Evolutionary conservation across 2,888 invertebrate species (phyloP).

Genomic region (Caenorhabditis zanzibari): DNA sequence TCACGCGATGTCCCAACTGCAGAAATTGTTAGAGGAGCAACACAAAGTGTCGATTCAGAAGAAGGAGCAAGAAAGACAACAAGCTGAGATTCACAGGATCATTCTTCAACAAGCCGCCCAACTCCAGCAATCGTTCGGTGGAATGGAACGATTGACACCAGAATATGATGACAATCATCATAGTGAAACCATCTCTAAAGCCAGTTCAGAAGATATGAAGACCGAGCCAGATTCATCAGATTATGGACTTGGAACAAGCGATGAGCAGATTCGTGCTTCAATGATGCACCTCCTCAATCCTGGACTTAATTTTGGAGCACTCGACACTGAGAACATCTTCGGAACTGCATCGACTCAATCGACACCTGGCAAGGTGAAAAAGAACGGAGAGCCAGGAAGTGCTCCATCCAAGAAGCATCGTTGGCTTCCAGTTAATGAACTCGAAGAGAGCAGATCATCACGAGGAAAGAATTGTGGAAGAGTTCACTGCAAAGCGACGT

Average conservation of each 20-base stretch:
- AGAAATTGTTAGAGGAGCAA: slow-evolving; percentile 58
- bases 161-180: slow-evolving; percentile 59
- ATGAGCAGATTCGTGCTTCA: slow-evolving; percentile 70
- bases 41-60: slow-evolving; percentile 43
- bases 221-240: slow-evolving; percentile 60
- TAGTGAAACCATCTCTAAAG: slow-evolving; percentile 67
- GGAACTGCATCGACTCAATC: slow-evolving; percentile 35
- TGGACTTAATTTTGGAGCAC: slow-evolving; percentile 62
- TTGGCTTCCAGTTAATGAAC: slow-evolving; percentile 72
- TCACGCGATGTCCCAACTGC: slow-evolving; percentile 23
- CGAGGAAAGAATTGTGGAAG: slow-evolving; percentile 73
- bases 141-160: slow-evolving; percentile 61
- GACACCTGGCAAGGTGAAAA: slow-evolving; percentile 41
- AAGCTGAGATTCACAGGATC: slow-evolving; percentile 70
- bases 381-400: slow-evolving; percentile 31
- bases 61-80: slow-evolving; percentile 68
- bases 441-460: slow-evolving; percentile 72
- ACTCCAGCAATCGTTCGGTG: slow-evolving; percentile 4
- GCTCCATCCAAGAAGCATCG: slow-evolving; percentile 68
- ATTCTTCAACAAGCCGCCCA: slow-evolving; percentile 53
- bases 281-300: slow-evolving; percentile 70
- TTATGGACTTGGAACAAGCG: slow-evolving; percentile 67
- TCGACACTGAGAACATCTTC: slow-evolving; percentile 51
- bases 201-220: slow-evolving; percentile 64
- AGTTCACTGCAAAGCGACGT: slow-evolving; percentile 75